Evolutionary conservation across 2,888 invertebrate genomes (phyloP), one percentile per base, ranked within the genome.

Genomic region (Bembecia ichneumoniformis): DNA sequence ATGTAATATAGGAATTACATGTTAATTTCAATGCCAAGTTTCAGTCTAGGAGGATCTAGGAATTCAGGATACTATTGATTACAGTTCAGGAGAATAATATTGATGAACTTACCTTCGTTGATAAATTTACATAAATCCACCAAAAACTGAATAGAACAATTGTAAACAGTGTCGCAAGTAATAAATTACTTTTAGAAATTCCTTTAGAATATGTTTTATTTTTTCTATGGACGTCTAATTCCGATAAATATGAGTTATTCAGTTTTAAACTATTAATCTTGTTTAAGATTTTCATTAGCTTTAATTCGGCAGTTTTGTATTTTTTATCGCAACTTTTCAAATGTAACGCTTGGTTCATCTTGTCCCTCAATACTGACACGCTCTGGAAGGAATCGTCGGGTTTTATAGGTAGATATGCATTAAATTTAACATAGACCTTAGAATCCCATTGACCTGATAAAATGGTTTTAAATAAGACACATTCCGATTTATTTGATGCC

Each of bases 241-340:
- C 63, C 0, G 76, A 70, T 49, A 77, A 59, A 49, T 70, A 71
- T 0, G 68, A 60, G 55, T 62, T 63, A 49, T 56, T 71, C 3
- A 87, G 60, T 54, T 81, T 77, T 3, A 75, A 64, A 52, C 51
- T 56, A 1, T 80, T 67, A 1, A 84, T 77, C 68, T 82, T 86
- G 14, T 59, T 65, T 0, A 84, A 47, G 49, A 87, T 78, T 65
- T 78, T 82, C 3, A 62, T 54, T 2, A 86, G 43, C 71, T 79
- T 83, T 2, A 70, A 47, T 61, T 86, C 83, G 0, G 81, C 79
- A 0, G 60, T 56, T 75, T 84, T 87, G 3, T 67, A 50, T 57
- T 75, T 82, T 60, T 82, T 83, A 1, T 81, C 77, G 36, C 70
- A 71, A 3, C 61, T 54, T 62, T 79, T 83, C 1, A 57, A 51